These are phyloP conservation scores for Isichthys henryi DNA, from an alignment of 2,113 vertebrate genomes.

Conservation along the genomic window DNA sequence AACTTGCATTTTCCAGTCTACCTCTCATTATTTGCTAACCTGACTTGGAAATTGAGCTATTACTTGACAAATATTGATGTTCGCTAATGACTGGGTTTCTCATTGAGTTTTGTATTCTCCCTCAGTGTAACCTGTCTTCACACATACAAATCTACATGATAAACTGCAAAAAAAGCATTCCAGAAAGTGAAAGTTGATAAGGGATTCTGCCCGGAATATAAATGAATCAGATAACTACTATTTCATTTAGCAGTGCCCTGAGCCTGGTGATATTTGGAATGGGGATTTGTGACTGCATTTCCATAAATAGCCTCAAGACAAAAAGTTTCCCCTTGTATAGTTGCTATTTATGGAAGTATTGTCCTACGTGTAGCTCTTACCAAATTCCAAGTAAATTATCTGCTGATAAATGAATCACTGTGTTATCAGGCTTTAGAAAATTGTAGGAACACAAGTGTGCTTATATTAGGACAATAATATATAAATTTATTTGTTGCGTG, in stretches of 20 bases:
- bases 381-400: slow-evolving; percentile 13
- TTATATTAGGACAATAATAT: slow-evolving; percentile 16
- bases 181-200: background rate
- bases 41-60: background rate
- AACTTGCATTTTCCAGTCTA: background rate
- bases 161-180: background rate
- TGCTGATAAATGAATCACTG: slow-evolving; percentile 7
- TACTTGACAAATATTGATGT: background rate
- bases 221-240: background rate
- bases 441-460: background rate
- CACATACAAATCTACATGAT: background rate
- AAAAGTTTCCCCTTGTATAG: background rate
- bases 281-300: slow-evolving; percentile 5
- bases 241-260: background rate
- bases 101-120: background rate
- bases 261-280: background rate
- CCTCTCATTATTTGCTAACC: background rate
- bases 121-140: background rate
- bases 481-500: background rate
- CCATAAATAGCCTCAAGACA: slow-evolving; percentile 16
- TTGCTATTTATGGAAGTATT: slow-evolving; percentile 16
- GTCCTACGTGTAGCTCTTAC: background rate
- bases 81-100: background rate
- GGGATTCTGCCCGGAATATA: background rate
- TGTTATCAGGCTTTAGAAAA: background rate